Evolutionary conservation across 2,797 vertebrate genomes (phyloP).

Genomic region (Sparus aurata): DNA sequence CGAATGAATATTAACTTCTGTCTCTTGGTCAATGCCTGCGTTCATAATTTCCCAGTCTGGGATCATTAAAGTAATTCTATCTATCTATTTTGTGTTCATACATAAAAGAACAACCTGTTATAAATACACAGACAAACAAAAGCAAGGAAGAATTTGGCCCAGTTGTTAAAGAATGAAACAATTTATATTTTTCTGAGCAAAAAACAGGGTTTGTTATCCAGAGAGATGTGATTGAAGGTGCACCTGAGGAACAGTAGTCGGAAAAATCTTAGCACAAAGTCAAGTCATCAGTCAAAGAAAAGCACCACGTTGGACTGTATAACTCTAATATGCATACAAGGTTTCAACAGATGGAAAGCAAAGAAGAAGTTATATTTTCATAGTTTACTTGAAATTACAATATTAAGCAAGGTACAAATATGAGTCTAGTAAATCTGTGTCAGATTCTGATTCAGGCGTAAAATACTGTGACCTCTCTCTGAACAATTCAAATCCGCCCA

Average conservation of each 20-base stretch:
- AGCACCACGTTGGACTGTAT: no score
- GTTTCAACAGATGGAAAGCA: not conserved
- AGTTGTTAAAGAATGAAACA: no score
- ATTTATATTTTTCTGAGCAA: no score
- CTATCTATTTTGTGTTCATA: not conserved
- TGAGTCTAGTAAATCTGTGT: not conserved
- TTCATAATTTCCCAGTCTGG: no score
- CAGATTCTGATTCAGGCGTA: constrained; percentile 17
- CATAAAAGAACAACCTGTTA: not conserved
- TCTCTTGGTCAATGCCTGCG: not conserved
- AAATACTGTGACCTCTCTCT: constrained; percentile 28
- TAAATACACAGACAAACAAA: no score
- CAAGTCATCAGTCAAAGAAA: no score
- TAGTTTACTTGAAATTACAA: not conserved
- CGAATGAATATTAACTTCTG: not conserved
- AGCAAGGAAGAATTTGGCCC: no score
- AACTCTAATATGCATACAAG: not conserved
- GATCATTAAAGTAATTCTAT: no score
- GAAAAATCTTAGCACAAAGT: no score
- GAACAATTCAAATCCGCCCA: constrained; percentile 29
- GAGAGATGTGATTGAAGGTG: no score
- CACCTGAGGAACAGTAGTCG: no score
- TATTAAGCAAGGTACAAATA: not conserved
- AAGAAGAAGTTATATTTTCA: not conserved
- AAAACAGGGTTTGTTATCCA: no score